phyloP scores from a whole-genome alignment of 2,113 vertebrate genomes.

The Aegotheles bennettii region DNA sequence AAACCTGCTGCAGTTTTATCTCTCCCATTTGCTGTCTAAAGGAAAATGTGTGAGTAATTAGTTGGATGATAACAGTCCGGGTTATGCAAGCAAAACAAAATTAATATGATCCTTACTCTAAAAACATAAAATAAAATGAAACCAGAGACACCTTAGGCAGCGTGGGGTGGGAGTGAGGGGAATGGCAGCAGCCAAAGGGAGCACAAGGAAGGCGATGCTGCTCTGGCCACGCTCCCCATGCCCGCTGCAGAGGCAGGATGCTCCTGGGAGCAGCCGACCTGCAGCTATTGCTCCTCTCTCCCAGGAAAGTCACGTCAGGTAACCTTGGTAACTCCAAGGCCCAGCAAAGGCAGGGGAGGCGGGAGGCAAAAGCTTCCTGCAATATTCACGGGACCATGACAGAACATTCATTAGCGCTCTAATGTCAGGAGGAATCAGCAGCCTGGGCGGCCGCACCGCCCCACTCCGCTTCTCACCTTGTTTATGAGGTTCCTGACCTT shows the following conservation, averaged over 20 bases:
- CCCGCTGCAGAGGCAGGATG: neutral
- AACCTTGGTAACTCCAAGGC: constrained; percentile 64
- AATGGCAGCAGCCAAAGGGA: neutral
- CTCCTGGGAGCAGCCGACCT: neutral
- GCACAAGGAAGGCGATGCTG: fast-evolving
- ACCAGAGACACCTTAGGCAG: neutral
- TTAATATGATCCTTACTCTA: constrained; percentile 54
- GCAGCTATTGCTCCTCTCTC: constrained; percentile 22
- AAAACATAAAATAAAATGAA: neutral
- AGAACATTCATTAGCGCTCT: constrained; percentile 61
- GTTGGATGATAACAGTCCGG: constrained; percentile 54
- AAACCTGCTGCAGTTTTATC: constrained; percentile 69
- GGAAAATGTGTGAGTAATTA: constrained; percentile 67
- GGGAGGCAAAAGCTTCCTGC: constrained; percentile 32
- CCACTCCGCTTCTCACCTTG: constrained; percentile 41
- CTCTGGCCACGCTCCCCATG: neutral
- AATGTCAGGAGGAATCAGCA: constrained; percentile 49
- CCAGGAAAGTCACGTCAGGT: constrained; percentile 37
- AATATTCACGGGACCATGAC: constrained; percentile 62
- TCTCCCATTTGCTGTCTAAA: constrained; percentile 67
- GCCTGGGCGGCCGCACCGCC: neutral
- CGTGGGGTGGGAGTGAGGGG: neutral
- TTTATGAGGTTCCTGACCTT: constrained; percentile 63
- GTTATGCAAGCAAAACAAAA: constrained; percentile 70
- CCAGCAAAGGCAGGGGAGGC: neutral